Evolutionary conservation across 37 sponge, comb jelly and placozoan genomes (phyloP).

Genomic region (Axinella damicornis): DNA sequence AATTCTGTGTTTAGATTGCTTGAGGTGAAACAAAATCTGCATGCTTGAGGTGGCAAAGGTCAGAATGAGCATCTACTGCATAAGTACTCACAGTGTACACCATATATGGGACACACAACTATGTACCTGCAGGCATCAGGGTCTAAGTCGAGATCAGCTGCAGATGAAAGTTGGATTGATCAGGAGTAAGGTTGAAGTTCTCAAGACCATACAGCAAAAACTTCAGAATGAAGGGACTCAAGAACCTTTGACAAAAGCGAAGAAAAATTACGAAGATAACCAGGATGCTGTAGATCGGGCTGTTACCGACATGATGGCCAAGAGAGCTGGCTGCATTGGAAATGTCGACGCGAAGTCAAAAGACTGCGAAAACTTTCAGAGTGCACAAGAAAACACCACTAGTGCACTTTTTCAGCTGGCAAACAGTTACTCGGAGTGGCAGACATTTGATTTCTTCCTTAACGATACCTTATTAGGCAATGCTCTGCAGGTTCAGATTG

Average conservation of each 20-base stretch:
- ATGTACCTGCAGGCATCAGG: conserved; percentile 1
- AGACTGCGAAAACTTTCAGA: background rate
- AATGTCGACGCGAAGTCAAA: background rate
- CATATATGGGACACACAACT: too few species aligned
- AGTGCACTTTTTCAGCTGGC: conserved; percentile 11
- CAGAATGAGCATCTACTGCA: too few species aligned
- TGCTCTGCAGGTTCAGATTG: background rate
- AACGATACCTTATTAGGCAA: background rate
- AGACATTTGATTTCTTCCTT: background rate
- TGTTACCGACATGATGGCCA: background rate
- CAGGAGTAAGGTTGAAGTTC: conserved; percentile 1
- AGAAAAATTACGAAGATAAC: background rate
- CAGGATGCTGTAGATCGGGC: background rate
- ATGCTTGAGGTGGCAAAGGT: too few species aligned
- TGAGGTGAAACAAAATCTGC: too few species aligned
- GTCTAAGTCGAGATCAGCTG: conserved; percentile 45
- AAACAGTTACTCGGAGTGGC: background rate
- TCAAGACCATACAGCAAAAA: background rate
- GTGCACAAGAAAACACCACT: background rate
- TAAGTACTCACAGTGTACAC: too few species aligned
- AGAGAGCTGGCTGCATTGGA: background rate
- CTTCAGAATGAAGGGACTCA: background rate
- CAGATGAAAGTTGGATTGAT: conserved; percentile 13
- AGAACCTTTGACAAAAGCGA: background rate
- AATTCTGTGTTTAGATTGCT: too few species aligned